These are phyloP conservation scores for Cyanocitta stelleri DNA, from an alignment of 2,113 vertebrate species.

Conservation along the genomic window DNA sequence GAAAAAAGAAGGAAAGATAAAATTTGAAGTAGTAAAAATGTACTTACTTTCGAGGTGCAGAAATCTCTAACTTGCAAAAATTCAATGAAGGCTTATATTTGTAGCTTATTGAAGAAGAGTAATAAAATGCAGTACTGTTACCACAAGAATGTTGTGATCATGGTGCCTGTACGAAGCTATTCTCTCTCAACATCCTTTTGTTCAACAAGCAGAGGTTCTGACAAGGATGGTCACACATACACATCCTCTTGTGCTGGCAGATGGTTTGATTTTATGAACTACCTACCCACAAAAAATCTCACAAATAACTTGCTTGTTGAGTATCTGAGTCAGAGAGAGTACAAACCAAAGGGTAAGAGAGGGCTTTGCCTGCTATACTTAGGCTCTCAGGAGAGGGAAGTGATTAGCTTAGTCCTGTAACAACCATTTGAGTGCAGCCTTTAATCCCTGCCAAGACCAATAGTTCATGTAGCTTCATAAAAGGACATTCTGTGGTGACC, in stretches of 20 bases:
- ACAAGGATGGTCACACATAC: background rate
- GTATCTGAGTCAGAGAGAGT: background rate
- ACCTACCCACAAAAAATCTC: background rate
- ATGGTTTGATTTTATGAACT: background rate
- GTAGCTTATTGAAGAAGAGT: background rate
- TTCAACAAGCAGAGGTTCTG: background rate
- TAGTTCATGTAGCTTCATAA: background rate
- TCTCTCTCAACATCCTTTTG: background rate
- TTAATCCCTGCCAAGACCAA: background rate
- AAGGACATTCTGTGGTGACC: background rate
- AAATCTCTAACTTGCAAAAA: background rate
- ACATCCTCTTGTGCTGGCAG: background rate
- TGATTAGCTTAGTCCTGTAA: background rate
- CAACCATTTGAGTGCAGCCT: background rate
- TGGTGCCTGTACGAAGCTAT: background rate
- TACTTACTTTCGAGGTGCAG: background rate
- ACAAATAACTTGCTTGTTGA: background rate
- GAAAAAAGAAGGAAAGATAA: background rate
- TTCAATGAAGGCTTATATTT: background rate
- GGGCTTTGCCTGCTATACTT: background rate
- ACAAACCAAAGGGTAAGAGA: background rate
- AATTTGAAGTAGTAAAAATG: background rate
- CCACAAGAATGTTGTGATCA: fast-evolving
- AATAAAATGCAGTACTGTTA: background rate
- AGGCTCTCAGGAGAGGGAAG: background rate